phyloP scores from a whole-genome alignment of 1,140 invertebrate genomes.

The Sogatella furcifera region DNA sequence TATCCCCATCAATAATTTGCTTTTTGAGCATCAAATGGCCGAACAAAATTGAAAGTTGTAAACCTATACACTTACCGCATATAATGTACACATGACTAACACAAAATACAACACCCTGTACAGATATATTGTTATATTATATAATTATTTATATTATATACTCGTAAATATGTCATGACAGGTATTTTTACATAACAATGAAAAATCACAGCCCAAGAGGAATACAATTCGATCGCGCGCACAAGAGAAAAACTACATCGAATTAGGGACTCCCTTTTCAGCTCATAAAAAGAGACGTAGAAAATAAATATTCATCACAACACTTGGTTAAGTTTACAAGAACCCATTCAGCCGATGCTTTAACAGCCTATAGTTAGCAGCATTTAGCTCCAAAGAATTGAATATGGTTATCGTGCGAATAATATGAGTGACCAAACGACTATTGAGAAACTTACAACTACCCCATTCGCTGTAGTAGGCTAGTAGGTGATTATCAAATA shows the following conservation, averaged over 20 bases:
- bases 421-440: too few species aligned
- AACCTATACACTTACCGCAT: not conserved
- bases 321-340: not conserved
- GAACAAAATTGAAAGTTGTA: not conserved
- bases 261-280: not conserved
- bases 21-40: not conserved
- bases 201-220: not conserved
- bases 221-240: not conserved
- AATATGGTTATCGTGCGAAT: not conserved
- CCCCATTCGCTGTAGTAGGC: too few species aligned
- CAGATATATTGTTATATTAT: not conserved
- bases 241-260: not conserved
- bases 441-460: too few species aligned
- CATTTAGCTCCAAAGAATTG: not conserved
- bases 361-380: not conserved
- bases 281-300: not conserved
- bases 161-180: not conserved
- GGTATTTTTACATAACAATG: not conserved
- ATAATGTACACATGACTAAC: conserved; percentile 1
- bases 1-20: not conserved
- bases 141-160: not conserved
- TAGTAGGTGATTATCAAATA: too few species aligned
- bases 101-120: conserved; percentile 3
- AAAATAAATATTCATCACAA: conserved; percentile 1
- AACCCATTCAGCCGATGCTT: not conserved